Base-by-base conservation (phyloP, 1,140 invertebrate species). In the Leptoteleia sp. region DNA sequence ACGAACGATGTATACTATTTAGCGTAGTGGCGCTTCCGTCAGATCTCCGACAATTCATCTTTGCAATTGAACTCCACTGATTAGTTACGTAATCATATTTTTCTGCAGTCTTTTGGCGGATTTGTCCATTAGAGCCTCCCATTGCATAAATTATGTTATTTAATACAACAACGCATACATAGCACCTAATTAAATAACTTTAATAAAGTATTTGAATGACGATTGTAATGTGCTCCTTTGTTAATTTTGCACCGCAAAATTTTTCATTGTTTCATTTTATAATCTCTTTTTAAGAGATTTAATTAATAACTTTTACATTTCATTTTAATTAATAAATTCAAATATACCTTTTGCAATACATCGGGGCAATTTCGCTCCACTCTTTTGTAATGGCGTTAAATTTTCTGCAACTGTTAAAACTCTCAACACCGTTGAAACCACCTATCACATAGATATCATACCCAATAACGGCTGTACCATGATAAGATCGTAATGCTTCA, bases 81-180 rank as follows among this genome's bases (percentile, higher is more conserved):
- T 93, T 93, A 4, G 88, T 90, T 12, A 89, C 89, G 13, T 93
- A 92, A 83, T 95, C 92, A 82, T 95, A 96, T 47, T 91, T 90
- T 84, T 96, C 95, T n/a, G 92, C 94, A 0, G 92, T 93, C 76
- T 93, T 94, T 75, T 94, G 91, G 8, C 94, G 90, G 81, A 92
- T 90, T 70, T 93, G 92, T 3, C 95, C 94, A 85, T 95, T 94
- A 82, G 92, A 95, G 3, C 95, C 95, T 19, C 94, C 94, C 91
- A 95, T 93, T 0, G 94, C 93, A 82, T 94, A 95, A 54, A 95
- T 91, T 0, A 90, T 81, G 64, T 93, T 92, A 6, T 94, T 91
- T 0, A 94, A 76, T 0, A 93, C 90, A 0, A 92, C 91, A 0
- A 93, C 92, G 68, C 93, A 93, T 0, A 95, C 92, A 79, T 93